phyloP scores from a whole-genome alignment of 2,797 vertebrate species.

The Silurus aristotelis region DNA sequence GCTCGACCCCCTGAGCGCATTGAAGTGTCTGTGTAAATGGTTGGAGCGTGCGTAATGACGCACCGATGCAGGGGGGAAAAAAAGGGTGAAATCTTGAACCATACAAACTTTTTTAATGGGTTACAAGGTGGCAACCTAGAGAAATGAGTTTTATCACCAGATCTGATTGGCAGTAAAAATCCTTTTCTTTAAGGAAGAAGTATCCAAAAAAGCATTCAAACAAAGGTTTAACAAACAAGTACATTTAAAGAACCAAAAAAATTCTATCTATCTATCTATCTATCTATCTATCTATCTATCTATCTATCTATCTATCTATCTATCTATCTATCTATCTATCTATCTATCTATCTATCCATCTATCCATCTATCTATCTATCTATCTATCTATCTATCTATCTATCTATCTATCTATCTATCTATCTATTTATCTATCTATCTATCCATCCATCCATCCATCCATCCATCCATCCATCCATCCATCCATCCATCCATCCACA shows the following conservation, averaged over 20 bases:
- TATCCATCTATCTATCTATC: not conserved
- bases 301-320: not conserved
- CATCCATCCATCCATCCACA: not conserved
- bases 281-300: too few relatives aligned
- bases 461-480: not conserved
- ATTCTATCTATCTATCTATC: not conserved
- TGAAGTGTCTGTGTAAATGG: slow-evolving; percentile 60
- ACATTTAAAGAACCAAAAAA: too few relatives aligned
- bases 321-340: not conserved
- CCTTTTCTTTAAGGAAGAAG: not conserved
- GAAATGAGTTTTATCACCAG: not conserved
- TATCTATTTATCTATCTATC: not conserved
- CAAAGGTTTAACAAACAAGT: not conserved
- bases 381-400: not conserved
- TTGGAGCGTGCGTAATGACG: slow-evolving; percentile 37
- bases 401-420: not conserved
- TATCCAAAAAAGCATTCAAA: not conserved
- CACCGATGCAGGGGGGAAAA: not conserved
- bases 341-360: not conserved
- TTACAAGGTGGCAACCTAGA: not conserved
- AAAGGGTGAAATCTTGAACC: not conserved
- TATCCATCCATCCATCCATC: not conserved
- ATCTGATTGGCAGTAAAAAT: not conserved
- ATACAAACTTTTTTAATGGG: not conserved
- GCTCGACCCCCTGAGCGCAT: slow-evolving; percentile 61